Evolutionary conservation across 2,113 vertebrate species (phyloP).

Genomic region (Prunella himalayana): DNA sequence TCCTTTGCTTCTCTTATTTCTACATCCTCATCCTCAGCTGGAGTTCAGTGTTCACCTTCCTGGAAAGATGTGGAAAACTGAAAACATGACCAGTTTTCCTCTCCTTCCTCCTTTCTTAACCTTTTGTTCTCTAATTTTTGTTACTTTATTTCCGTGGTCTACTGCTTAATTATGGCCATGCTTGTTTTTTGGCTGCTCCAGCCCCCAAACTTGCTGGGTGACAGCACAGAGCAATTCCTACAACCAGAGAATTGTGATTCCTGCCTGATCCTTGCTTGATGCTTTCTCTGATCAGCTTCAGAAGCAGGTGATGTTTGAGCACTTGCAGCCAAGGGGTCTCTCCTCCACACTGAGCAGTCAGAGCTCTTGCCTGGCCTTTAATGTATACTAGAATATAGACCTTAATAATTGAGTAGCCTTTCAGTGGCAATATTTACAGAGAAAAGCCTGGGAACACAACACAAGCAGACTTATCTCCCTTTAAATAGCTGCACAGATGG

Average conservation of each 20-base stretch:
- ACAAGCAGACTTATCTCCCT: neutral
- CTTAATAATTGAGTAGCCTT: neutral
- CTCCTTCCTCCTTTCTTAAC: neutral
- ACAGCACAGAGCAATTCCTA: neutral
- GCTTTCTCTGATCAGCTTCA: neutral
- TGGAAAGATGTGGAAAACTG: neutral
- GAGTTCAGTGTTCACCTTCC: neutral
- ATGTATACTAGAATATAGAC: neutral
- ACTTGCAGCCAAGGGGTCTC: neutral
- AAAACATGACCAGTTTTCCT: neutral
- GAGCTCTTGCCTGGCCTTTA: neutral
- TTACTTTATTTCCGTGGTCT: neutral
- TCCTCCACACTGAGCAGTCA: neutral
- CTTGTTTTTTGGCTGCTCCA: neutral
- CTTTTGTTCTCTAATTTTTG: neutral
- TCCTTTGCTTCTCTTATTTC: neutral
- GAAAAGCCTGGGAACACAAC: neutral
- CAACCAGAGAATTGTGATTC: neutral
- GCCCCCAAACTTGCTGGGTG: neutral
- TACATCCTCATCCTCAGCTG: neutral
- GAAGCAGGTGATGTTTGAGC: neutral
- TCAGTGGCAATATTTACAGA: neutral
- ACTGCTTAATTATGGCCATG: fast-evolving
- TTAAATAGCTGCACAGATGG: neutral
- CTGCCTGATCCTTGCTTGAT: neutral